Evolutionary conservation across 2,888 invertebrate genomes (phyloP), one percentile per base, ranked within the genome.

Genomic region (Lithosia quadra): DNA sequence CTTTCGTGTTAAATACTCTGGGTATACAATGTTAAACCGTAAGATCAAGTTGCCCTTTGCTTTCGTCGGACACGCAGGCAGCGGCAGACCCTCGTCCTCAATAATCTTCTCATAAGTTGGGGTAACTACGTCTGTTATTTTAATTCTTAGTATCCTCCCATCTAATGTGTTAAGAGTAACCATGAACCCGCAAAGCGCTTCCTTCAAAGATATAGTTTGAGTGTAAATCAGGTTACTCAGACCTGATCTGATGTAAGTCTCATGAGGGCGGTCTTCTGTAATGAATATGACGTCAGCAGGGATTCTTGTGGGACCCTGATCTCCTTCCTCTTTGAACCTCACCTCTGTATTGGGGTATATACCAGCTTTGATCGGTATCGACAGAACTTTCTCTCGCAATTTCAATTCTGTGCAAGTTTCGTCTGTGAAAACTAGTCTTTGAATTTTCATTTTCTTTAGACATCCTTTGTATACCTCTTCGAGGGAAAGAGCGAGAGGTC

Each of bases 381-480:
- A 96, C 2, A 98, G 91, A 1, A 97, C 96, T 85, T 97, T 97
- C 85, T 98, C 97, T 60, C 95, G 92, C 5, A 96, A 90, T 84
- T 96, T 96, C 5, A 97, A 95, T 57, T 94, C 95, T 0, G 95
- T 93, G 84, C 96, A 93, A 10, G 96, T 96, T 59, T 96, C 96
- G 69, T 96, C 96, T 0, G 95, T 94, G 81, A 97, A 96, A 9
- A 97, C 97, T 61, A 97, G 92, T 56, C 97, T 95, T 84, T 97
- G 96, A 55, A 98, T 97, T 90, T 97, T 97, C 97, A 98, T 97
- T 86, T 97, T 97, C 88, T 98, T 98, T n/a, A 97, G 91, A 0
- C 97, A 97, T 0, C 98, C 98, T 80, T 95, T 96, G 87, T 95
- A 97, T 10, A 97, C 89, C 76, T 96, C 96, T 76, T 96, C 95